Evolutionary conservation across 2,113 vertebrate species (phyloP).

Genomic region (Phaethornis superciliosus): DNA sequence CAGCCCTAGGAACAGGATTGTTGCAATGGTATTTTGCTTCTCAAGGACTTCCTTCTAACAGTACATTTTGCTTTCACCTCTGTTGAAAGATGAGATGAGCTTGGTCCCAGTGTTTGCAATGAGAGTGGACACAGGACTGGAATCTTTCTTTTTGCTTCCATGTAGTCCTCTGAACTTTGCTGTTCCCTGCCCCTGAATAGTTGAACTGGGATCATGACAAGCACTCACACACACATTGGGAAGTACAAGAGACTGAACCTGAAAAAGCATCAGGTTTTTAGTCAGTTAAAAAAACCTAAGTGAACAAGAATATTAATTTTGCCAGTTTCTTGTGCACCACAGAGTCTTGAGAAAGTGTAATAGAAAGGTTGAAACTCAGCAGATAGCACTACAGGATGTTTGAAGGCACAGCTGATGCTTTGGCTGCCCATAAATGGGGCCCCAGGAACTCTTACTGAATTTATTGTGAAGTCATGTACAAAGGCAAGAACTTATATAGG

Average conservation of each 20-base stretch:
- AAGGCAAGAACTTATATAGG: background rate
- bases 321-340: accelerated
- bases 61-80: background rate
- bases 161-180: background rate
- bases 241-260: background rate
- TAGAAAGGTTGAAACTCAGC: background rate
- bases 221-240: too few relatives aligned
- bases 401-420: background rate
- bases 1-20: background rate
- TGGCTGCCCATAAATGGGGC: background rate
- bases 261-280: background rate
- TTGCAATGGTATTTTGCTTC: background rate
- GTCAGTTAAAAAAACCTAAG: background rate
- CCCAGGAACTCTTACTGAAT: background rate
- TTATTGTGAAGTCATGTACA: background rate
- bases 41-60: background rate
- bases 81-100: background rate
- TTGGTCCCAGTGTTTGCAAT: background rate
- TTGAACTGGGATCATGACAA: background rate
- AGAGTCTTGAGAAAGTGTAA: background rate
- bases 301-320: background rate
- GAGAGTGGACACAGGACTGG: background rate
- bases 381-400: background rate
- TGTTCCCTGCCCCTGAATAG: background rate
- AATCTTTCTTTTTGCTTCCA: background rate